Evolutionary conservation across 2,888 invertebrate species (phyloP).

Genomic region (Ornithoptera alexandrae): DNA sequence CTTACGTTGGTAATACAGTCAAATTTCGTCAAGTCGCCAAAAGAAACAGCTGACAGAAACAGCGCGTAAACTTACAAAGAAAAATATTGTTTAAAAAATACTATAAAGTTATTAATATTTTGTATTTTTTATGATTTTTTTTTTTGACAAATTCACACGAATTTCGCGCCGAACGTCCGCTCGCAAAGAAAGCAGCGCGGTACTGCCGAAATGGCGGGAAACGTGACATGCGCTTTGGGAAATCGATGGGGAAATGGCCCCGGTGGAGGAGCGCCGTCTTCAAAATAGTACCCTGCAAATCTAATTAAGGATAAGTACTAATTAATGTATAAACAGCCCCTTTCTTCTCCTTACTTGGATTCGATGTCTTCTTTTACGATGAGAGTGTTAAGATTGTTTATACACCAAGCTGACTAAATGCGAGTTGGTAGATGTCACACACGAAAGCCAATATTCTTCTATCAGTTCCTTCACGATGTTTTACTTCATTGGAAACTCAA

Average conservation of each 20-base stretch:
- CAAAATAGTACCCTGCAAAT: constrained; percentile 37
- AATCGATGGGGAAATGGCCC: constrained; percentile 65
- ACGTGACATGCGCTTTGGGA: constrained; percentile 71
- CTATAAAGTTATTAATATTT: background rate
- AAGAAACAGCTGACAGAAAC: constrained; percentile 8
- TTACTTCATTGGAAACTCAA: no score
- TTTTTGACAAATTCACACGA: constrained; percentile 34
- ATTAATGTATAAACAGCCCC: no score
- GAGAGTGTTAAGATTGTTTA: no score
- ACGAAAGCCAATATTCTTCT: no score
- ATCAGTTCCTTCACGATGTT: no score
- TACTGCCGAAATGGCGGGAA: constrained; percentile 58
- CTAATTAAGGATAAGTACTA: background rate
- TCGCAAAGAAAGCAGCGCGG: constrained; percentile 43
- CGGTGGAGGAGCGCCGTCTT: constrained; percentile 41
- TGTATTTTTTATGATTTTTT: background rate
- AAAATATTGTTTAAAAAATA: background rate
- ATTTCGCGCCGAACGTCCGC: constrained; percentile 36
- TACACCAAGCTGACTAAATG: no score
- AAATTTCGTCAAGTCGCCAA: constrained; percentile 20
- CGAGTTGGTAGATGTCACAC: no score
- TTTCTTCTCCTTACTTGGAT: no score
- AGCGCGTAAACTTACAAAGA: constrained; percentile 1
- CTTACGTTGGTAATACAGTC: constrained; percentile 23
- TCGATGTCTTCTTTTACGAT: no score